Conservation (phyloP, 2,113 vertebrate species). For the Talpa occidentalis region DNA sequence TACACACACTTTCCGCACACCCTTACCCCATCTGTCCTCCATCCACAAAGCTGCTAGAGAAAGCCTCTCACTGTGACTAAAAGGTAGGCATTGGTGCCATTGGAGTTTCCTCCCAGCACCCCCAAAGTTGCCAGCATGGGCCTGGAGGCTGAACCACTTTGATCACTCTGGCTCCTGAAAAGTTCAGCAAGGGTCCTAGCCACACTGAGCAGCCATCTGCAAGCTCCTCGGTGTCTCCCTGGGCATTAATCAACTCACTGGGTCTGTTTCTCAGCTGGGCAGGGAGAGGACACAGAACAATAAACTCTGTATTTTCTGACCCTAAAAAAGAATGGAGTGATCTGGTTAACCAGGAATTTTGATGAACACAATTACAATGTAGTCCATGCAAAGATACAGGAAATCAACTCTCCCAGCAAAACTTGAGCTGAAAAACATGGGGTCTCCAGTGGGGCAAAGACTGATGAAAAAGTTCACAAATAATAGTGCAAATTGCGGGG, state of each 20-base stretch:
- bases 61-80: neutral
- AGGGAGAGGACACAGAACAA: conserved; percentile 54
- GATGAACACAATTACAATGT: conserved; percentile 60
- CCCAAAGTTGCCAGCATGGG: neutral
- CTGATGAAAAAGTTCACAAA: neutral
- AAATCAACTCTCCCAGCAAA: conserved; percentile 21
- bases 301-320: conserved; percentile 58
- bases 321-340: conserved; percentile 52
- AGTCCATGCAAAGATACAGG: conserved; percentile 15
- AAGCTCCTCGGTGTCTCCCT: neutral
- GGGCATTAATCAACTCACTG: neutral
- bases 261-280: neutral
- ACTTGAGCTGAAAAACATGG: neutral
- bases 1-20: neutral
- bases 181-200: fast-evolving
- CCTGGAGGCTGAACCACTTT: neutral
- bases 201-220: neutral
- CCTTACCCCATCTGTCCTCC: neutral
- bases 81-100: too few relatives aligned
- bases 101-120: neutral
- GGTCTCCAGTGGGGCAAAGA: neutral
- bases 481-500: neutral
- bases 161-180: neutral
- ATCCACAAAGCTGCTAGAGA: neutral
- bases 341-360: conserved; percentile 66